Evolutionary conservation across 2,888 invertebrate genomes (phyloP).

Genomic region (Cryptus viduatorius): DNA sequence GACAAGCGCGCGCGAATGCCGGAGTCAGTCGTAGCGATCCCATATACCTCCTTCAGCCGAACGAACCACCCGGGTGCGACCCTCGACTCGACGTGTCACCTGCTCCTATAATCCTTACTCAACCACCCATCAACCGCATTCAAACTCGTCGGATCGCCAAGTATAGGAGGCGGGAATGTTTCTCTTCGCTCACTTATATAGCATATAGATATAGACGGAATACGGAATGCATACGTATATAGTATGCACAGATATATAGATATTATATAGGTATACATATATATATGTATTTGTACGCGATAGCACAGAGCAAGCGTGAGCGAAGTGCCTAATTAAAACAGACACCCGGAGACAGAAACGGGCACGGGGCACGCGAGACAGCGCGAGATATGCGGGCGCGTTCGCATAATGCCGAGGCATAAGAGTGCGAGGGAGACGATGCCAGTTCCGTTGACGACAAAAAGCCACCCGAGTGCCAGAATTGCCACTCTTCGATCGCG

Average conservation of each 20-base stretch:
- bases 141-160: constrained; percentile 79
- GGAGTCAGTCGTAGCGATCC: constrained; percentile 8
- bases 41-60: constrained; percentile 27
- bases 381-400: constrained; percentile 55
- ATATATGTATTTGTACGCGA: constrained; percentile 68
- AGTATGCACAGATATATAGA: constrained; percentile 28
- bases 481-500: constrained; percentile 84
- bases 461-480: constrained; percentile 81
- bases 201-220: constrained; percentile 28
- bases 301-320: constrained; percentile 67
- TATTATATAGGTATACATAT: constrained; percentile 67
- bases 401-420: constrained; percentile 76
- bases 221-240: constrained; percentile 63
- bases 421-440: constrained; percentile 81
- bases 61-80: constrained; percentile 59
- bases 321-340: constrained; percentile 87
- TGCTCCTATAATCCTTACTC: constrained; percentile 83
- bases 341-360: constrained; percentile 84
- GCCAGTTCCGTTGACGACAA: constrained; percentile 82
- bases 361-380: constrained; percentile 71
- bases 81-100: constrained; percentile 76
- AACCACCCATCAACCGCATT: constrained; percentile 83
- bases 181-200: constrained; percentile 62
- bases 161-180: constrained; percentile 77
- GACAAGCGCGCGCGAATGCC: constrained; percentile 19